Base-by-base conservation (phyloP, 2,888 invertebrate species). In the Suillia variegata region DNA sequence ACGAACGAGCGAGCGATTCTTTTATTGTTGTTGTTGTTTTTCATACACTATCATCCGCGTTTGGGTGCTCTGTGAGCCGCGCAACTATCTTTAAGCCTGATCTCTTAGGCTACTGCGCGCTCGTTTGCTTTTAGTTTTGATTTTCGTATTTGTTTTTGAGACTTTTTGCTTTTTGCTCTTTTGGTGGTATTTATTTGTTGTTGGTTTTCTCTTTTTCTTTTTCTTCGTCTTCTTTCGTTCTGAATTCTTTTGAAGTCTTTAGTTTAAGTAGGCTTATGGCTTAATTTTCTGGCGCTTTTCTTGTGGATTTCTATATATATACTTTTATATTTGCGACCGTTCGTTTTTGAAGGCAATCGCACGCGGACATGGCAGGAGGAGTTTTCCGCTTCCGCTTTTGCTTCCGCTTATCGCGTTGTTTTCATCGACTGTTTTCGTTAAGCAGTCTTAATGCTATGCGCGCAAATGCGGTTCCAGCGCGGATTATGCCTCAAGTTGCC, bases 111-210 rank as follows among this genome's bases (percentile, higher is more conserved):
- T 22, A 12, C 57, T 42, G 17, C 10, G 3, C 33, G 10, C 5
- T 42, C 13, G 10, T 50, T n/a, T 6, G 22, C 42, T 34, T 38
- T 38, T 34, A 6, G 24, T 38, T 62, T 53, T 26, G 34, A 47
- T 54, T 47, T 56, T 50, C 34, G n/a, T 47, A 42, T 24, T 42
- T 59, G 50, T 53, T 34, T 57, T 31, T 31, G 31, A 31, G 31
- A 12, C 38, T 38, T 38, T 38, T 8, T 13, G 38, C 38, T 4
- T 4, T 38, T n/a, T 38, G 8, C 4, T n/a, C n/a, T 38, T n/a
- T 38, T 38, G 38, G 38, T n/a, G 38, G 38, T n/a, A n/a, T n/a
- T n/a, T 20, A 45, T 20, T 45, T 45, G 17, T 18, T 38, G 38
- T 4, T n/a, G 38, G 4, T 31, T 31, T 31, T 31, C 31, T 12